phyloP scores from a whole-genome alignment of 1,140 invertebrate species.

The Pogonomyrmex californicus region DNA sequence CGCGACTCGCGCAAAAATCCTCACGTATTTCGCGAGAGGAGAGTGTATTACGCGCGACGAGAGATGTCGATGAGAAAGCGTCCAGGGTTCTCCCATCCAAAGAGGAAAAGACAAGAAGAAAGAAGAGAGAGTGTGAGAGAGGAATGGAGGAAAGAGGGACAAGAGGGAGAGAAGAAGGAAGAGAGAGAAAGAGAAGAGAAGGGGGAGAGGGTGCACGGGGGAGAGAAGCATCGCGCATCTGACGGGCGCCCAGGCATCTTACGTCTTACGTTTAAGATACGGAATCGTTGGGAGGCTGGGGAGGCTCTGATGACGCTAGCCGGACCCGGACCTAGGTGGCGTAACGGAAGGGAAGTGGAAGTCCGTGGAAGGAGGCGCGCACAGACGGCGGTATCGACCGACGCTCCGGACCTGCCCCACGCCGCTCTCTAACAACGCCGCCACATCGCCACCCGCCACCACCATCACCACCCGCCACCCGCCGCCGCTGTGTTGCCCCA shows the following conservation, averaged over 20 bases:
- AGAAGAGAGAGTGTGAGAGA: background rate
- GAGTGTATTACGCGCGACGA: background rate
- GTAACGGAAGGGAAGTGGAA: slow-evolving; percentile 81
- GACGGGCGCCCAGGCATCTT: slow-evolving; percentile 63
- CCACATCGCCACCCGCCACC: slow-evolving; percentile 74
- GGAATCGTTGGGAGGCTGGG: slow-evolving; percentile 70
- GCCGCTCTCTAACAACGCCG: slow-evolving; percentile 79
- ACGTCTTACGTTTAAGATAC: slow-evolving; percentile 66
- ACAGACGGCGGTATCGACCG: slow-evolving; percentile 86
- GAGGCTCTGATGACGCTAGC: slow-evolving; percentile 76
- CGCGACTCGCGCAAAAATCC: slow-evolving; percentile 52
- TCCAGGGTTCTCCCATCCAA: background rate
- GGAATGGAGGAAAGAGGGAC: background rate
- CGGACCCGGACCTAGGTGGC: slow-evolving; percentile 83
- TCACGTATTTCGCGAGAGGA: slow-evolving; percentile 36
- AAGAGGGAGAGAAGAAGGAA: background rate
- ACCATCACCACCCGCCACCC: slow-evolving; percentile 62
- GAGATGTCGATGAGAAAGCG: slow-evolving; percentile 5
- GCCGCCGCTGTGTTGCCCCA: slow-evolving; percentile 72
- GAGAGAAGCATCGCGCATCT: slow-evolving; percentile 48
- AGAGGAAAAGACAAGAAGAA: background rate
- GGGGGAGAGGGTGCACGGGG: background rate
- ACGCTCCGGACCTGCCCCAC: slow-evolving; percentile 83
- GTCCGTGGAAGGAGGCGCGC: slow-evolving; percentile 78
- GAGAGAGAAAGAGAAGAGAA: background rate